Conservation (phyloP, 2,888 invertebrate species). For the Dicroscelio sp. region DNA sequence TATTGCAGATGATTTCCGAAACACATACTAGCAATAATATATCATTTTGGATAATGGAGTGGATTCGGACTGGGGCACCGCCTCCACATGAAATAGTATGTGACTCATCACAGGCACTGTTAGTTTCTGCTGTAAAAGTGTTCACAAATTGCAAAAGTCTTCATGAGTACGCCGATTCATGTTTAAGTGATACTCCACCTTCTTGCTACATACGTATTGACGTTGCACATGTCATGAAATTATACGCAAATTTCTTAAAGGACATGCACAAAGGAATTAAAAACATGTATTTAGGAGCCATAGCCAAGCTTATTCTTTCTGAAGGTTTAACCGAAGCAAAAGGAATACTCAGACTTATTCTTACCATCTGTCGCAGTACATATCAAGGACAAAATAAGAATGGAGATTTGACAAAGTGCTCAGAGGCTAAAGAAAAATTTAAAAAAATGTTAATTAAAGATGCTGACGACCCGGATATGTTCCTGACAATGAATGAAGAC, state of each 20-base stretch:
- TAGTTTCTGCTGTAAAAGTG: neutral
- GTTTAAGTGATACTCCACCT: neutral
- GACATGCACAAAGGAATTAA: neutral
- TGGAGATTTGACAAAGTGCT: too few species aligned
- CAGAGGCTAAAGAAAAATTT: too few species aligned
- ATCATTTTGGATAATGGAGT: slow-evolving; percentile 62
- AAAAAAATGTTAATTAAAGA: too few species aligned
- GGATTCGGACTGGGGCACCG: slow-evolving; percentile 57
- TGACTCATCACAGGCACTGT: slow-evolving; percentile 52
- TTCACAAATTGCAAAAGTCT: slow-evolving; percentile 45
- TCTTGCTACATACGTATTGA: slow-evolving; percentile 45
- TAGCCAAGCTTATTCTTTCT: neutral
- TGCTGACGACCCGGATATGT: too few species aligned
- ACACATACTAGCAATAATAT: slow-evolving; percentile 49
- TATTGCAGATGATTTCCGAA: slow-evolving; percentile 59
- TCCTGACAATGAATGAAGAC: too few species aligned
- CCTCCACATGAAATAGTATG: slow-evolving; percentile 51
- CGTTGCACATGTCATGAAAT: slow-evolving; percentile 5
- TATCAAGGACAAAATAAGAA: too few species aligned
- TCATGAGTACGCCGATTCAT: slow-evolving; percentile 41
- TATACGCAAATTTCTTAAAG: slow-evolving; percentile 4
- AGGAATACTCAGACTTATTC: neutral
- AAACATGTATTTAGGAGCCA: slow-evolving; percentile 2
- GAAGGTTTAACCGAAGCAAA: neutral
- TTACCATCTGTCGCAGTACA: neutral